A percentile compares a stretch with the other conserved stretches of the same genome.
Conservation (phyloP, 2,113 vertebrate species). For the Nyctereutes procyonoides region DNA sequence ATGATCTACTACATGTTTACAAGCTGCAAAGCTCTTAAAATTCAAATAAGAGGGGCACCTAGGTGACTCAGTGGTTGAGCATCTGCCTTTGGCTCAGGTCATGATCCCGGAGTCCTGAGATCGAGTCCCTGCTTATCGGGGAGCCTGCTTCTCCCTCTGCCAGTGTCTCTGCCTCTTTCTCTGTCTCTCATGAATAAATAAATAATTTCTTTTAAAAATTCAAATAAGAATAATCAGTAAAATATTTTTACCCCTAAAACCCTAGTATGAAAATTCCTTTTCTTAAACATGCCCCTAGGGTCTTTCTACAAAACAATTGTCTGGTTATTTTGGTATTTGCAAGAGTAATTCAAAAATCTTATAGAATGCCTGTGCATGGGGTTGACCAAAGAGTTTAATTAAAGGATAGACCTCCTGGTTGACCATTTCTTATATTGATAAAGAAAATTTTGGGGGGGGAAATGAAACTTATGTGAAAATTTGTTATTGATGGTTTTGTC, state of each 20-base stretch:
- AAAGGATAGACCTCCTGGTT: background rate
- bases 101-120: too few species aligned
- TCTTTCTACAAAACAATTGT: conserved; percentile 1
- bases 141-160: too few species aligned
- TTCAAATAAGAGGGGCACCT: background rate
- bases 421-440: background rate
- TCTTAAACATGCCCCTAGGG: background rate
- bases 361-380: background rate
- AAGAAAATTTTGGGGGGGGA: background rate
- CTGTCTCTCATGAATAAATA: too few species aligned
- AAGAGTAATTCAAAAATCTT: background rate
- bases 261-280: background rate
- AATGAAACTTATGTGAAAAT: background rate
- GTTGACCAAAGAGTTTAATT: background rate
- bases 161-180: too few species aligned
- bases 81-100: too few species aligned
- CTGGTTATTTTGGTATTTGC: background rate
- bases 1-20: background rate
- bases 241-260: background rate
- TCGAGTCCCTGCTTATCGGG: too few species aligned
- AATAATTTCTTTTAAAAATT: background rate
- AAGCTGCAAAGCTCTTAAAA: background rate
- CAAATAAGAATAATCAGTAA: background rate
- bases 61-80: too few species aligned
- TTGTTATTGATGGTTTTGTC: background rate